Evolutionary conservation across 2,888 invertebrate species (phyloP).

Genomic region (Parasteatoda lunata): DNA sequence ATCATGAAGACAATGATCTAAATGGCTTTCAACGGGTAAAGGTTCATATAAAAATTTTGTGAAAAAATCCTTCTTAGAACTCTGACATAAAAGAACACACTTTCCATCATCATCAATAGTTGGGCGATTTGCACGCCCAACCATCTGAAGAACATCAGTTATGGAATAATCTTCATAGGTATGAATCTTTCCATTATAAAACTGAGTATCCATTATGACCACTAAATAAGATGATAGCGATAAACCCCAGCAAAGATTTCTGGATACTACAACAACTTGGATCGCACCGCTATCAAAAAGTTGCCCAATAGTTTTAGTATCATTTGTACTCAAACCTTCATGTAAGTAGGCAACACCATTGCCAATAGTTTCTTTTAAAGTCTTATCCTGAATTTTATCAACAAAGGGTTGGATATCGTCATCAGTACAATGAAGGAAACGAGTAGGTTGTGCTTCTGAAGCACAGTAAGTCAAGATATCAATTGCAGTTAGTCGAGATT

Average conservation of each 20-base stretch:
- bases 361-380: conserved; percentile 90
- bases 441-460: conserved; percentile 87
- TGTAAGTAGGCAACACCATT: conserved; percentile 98
- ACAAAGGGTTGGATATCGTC: conserved; percentile 92
- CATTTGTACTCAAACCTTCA: conserved; percentile 89
- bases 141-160: conserved; percentile 97
- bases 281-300: conserved; percentile 94
- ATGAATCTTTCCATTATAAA: conserved; percentile 85
- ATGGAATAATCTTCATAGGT: conserved; percentile 97
- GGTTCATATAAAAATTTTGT: conserved; percentile 98
- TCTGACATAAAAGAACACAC: conserved; percentile 96
- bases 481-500: conserved; percentile 94
- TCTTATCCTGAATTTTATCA: conserved; percentile 90
- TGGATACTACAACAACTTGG: conserved; percentile 92
- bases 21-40: conserved; percentile 96
- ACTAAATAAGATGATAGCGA: conserved; percentile 94
- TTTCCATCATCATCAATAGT: conserved; percentile 92
- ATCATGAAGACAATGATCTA: conserved; percentile 98
- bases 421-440: conserved; percentile 91
- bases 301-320: conserved; percentile 93
- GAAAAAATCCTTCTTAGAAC: conserved; percentile 98
- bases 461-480: conserved; percentile 95
- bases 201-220: conserved; percentile 96
- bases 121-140: conserved; percentile 95
- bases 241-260: conserved; percentile 94